Conservation (phyloP, 2,888 invertebrate species). For the Anthrax anthrax region DNA sequence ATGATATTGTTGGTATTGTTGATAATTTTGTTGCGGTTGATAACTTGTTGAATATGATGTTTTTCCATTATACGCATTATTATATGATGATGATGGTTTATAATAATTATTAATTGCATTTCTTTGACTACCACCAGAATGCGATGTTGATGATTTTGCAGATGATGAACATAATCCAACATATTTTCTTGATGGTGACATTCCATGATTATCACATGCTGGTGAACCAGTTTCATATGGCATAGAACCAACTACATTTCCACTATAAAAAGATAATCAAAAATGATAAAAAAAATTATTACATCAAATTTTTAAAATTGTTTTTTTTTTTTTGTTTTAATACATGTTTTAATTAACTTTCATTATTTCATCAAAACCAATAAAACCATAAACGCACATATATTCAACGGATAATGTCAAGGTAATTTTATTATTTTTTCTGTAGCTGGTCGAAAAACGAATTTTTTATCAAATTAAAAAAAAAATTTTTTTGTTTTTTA, state of each 20-base stretch:
- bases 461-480: no score
- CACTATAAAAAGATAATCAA: constrained; percentile 34
- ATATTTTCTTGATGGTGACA: constrained; percentile 56
- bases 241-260: constrained; percentile 59
- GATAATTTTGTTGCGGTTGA: no score
- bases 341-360: no score
- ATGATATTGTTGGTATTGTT: neutral
- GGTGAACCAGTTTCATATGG: constrained; percentile 66
- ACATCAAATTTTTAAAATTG: no score
- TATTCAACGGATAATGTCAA: no score
- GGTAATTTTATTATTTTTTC: no score
- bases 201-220: constrained; percentile 53
- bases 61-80: constrained; percentile 18
- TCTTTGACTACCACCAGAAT: constrained; percentile 37
- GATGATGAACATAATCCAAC: constrained; percentile 50
- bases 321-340: no score
- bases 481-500: no score
- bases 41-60: constrained; percentile 10
- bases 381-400: no score
- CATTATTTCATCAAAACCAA: no score
- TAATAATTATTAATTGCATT: constrained; percentile 28
- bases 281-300: constrained; percentile 5
- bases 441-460: no score
- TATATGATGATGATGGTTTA: constrained; percentile 36
- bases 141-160: constrained; percentile 27